Evolutionary conservation across 64 coral and sea anemone species (phyloP).

Genomic region (Montipora efflorescens): DNA sequence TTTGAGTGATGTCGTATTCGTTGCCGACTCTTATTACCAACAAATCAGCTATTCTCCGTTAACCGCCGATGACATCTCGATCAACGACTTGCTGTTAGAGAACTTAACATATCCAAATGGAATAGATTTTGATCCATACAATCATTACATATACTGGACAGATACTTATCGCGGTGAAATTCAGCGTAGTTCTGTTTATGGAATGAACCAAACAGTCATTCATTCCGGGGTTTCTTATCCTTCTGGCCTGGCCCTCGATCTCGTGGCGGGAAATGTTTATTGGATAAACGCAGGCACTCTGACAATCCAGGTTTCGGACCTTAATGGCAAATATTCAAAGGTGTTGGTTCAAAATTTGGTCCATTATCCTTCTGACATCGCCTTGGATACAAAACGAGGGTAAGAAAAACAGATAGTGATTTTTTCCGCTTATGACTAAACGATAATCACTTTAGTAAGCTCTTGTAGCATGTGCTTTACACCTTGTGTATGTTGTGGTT

Average conservation of each 20-base stretch:
- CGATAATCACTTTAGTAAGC: too few relatives aligned
- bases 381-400: conserved; percentile 41
- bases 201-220: conserved; percentile 14
- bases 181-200: conserved; percentile 24
- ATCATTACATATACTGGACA: conserved; percentile 47
- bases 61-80: background rate
- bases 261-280: conserved; percentile 56
- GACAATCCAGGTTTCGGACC: conserved; percentile 30
- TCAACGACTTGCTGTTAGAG: background rate
- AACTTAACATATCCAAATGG: background rate
- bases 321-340: conserved; percentile 22
- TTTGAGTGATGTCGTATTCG: conserved; percentile 32
- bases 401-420: background rate
- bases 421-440: too few relatives aligned
- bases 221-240: background rate
- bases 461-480: too few relatives aligned
- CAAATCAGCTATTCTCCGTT: conserved; percentile 29
- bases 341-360: conserved; percentile 3
- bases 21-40: background rate
- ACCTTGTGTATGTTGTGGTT: too few relatives aligned
- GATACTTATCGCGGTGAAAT: background rate
- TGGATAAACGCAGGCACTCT: background rate
- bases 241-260: conserved; percentile 24
- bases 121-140: conserved; percentile 47
- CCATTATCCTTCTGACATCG: background rate